phyloP scores from a whole-genome alignment of 2,888 invertebrate species.

The Nymphalis polychloros region DNA sequence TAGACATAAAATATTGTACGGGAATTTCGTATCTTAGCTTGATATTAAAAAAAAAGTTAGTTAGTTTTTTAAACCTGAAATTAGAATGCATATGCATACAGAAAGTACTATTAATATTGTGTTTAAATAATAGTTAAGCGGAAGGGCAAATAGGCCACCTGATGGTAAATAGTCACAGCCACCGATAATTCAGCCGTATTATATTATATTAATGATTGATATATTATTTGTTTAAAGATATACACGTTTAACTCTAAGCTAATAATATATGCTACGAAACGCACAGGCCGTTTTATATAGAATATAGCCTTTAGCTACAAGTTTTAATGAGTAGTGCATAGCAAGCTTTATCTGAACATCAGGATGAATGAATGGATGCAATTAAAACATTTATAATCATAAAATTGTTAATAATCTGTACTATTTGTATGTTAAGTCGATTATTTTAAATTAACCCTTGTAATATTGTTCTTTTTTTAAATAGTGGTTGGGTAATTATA shows the following conservation, averaged over 20 bases:
- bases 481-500: constrained; percentile 7
- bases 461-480: constrained; percentile 8
- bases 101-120: too few relatives aligned
- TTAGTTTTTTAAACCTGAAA: too few relatives aligned
- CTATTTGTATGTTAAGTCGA: constrained; percentile 31
- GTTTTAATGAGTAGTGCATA: constrained; percentile 37
- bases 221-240: neutral
- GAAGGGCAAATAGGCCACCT: neutral
- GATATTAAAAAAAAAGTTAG: too few relatives aligned
- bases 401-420: constrained; percentile 33
- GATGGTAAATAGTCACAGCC: too few relatives aligned
- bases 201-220: too few relatives aligned
- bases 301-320: constrained; percentile 36
- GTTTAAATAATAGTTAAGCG: neutral
- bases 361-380: constrained; percentile 34
- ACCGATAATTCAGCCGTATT: too few relatives aligned
- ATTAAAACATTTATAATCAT: constrained; percentile 38
- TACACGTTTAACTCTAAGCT: too few relatives aligned
- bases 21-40: constrained; percentile 8
- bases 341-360: constrained; percentile 33
- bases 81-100: too few relatives aligned
- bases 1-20: constrained; percentile 30
- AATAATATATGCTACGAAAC: neutral
- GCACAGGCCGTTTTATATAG: constrained; percentile 12
- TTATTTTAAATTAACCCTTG: constrained; percentile 17